Percentiles rank a stretch among this genome's conserved stretches.
These are phyloP conservation scores for Malurus alboscapulatus DNA, from an alignment of 2,113 vertebrate genomes.

Conservation along the genomic window DNA sequence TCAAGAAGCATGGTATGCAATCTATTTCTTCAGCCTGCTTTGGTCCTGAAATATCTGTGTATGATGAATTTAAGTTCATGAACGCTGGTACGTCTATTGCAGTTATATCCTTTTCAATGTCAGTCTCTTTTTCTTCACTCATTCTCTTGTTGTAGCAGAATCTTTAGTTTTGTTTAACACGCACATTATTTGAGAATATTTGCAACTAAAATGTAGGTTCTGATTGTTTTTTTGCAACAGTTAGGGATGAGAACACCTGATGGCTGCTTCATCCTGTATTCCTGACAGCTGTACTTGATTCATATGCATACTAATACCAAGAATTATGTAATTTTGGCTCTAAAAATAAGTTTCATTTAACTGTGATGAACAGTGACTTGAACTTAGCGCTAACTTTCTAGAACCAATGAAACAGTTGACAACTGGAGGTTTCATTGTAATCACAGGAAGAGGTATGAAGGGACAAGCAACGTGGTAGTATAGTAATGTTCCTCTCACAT, in stretches of 20 bases:
- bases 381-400: not conserved
- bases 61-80: not conserved
- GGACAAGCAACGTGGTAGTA: not conserved
- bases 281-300: not conserved
- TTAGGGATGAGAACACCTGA: not conserved
- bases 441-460: not conserved
- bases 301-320: not conserved
- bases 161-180: not conserved
- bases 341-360: not conserved
- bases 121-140: not conserved
- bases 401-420: not conserved
- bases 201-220: not conserved
- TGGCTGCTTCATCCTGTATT: not conserved
- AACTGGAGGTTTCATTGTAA: not conserved
- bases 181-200: not conserved
- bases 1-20: not conserved
- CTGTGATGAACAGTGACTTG: not conserved
- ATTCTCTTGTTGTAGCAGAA: not conserved
- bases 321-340: not conserved
- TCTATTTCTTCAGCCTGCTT: not conserved
- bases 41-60: not conserved
- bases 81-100: not conserved
- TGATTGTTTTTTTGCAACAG: not conserved
- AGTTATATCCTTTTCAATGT: not conserved
- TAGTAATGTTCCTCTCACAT: not conserved